Base-by-base conservation (phyloP, 2,888 invertebrate species). In the Drosophila demipolita region DNA sequence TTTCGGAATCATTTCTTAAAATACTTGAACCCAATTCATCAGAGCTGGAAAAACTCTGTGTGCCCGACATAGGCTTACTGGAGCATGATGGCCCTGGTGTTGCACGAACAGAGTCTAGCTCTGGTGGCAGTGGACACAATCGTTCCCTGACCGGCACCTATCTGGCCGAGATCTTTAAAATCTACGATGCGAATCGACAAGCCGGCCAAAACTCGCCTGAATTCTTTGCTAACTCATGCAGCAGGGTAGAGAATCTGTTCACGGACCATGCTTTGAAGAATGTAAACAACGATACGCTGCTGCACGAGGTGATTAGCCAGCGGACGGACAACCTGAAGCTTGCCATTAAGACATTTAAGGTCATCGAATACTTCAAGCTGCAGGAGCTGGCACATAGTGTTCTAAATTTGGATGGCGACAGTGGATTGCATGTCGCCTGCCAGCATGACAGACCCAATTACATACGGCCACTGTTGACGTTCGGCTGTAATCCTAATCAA, bases 351-450 rank as follows among this genome's bases (percentile, higher is more conserved):
- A 80, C 92, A 3, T 90, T 93, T 42, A 78, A 91, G 35, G 75
- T 93, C 9, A 78, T 93, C n/a, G 79, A 85, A 32, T 92, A 77
- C 71, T 89, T 87, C 55, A 89, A 91, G 36, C 89, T 91, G 53
- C 76, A 86, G 32, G 81, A 94, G 17, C 78, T 95, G 5, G 89
- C 90, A 6, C 94, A 94, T 73, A 82, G 61, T 38, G 91, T 93
- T 7, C 86, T 92, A 6, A 94, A 95, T 71, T 91, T 91, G 15
- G 92, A 93, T 35, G 93, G 93, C 1, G 94, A 95, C 73, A 94
- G 94, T 0, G 93, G 94, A 0, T 81, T 95, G 6, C 95, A 95
- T 81, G 92, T 94, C 38, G 94, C 95, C 70, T 94, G 93, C 26
- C 76, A 91, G n/a, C 83, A 87, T 26, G 87, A 92, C 55, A 87